Conservation (phyloP, 1,140 invertebrate species). For the Drosophila rufa region DNA sequence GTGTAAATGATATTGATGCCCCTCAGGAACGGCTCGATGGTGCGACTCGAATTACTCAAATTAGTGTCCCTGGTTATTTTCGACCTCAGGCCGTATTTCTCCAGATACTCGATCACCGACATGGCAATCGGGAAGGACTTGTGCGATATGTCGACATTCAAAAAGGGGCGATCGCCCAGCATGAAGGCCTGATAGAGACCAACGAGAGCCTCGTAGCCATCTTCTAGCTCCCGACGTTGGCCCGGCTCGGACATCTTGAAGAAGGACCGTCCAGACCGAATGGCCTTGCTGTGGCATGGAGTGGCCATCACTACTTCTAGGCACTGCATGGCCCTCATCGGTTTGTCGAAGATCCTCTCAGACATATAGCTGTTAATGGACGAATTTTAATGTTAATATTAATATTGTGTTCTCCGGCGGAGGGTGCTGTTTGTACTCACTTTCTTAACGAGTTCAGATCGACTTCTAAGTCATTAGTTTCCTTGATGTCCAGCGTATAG, state of each 20-base stretch:
- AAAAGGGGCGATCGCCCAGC: constrained; percentile 70
- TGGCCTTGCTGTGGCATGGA: constrained; percentile 86
- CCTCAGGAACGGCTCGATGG: constrained; percentile 44
- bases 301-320: constrained; percentile 91
- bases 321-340: constrained; percentile 90
- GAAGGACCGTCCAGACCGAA: constrained; percentile 85
- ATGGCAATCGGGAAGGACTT: too few species aligned
- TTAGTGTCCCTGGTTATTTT: constrained; percentile 1
- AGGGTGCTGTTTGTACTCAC: too few species aligned
- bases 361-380: constrained; percentile 61
- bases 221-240: constrained; percentile 85
- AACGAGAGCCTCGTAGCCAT: constrained; percentile 89
- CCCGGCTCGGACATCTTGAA: constrained; percentile 71
- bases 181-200: constrained; percentile 91
- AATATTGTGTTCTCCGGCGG: not conserved
- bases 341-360: constrained; percentile 84
- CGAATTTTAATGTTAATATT: not conserved
- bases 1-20: constrained; percentile 65
- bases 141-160: too few species aligned
- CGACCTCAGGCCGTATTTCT: constrained; percentile 1
- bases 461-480: constrained; percentile 68
- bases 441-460: constrained; percentile 85
- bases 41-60: not conserved
- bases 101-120: too few species aligned
- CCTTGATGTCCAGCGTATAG: too few species aligned